A percentile compares a stretch with the other conserved stretches of the same genome.
Conservation (phyloP, 2,113 vertebrate species). For the Urocynchramus pylzowi region DNA sequence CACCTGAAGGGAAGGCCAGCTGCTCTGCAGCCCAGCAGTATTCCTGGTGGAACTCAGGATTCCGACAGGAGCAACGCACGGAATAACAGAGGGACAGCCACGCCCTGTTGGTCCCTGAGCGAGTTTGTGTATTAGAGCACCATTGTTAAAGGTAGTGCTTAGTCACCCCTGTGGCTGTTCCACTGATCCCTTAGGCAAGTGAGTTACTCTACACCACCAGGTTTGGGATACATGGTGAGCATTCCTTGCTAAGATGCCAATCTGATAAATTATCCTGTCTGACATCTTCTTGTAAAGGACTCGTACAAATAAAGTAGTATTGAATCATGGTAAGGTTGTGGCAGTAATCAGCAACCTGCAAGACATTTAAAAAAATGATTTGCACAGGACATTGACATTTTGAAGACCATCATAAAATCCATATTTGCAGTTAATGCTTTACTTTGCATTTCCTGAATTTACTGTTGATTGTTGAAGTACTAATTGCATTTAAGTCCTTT, state of each 20-base stretch:
- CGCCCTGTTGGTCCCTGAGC: neutral
- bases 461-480: neutral
- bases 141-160: neutral
- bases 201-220: neutral
- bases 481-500: neutral
- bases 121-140: neutral
- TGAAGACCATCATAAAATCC: neutral
- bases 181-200: neutral
- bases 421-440: neutral
- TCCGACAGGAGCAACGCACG: conserved; percentile 70
- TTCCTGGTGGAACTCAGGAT: conserved; percentile 78
- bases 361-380: neutral
- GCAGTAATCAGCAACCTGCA: neutral
- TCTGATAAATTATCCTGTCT: neutral
- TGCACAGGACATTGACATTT: neutral
- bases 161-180: neutral
- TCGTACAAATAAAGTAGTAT: neutral
- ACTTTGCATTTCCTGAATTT: neutral
- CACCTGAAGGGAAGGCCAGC: conserved; percentile 64
- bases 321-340: neutral
- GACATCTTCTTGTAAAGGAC: neutral
- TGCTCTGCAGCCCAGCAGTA: conserved; percentile 71
- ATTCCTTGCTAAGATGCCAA: neutral
- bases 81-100: conserved; percentile 46
- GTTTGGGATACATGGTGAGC: neutral